Evolutionary conservation across 2,888 invertebrate species (phyloP).

Genomic region (Hylaea fasciaria): DNA sequence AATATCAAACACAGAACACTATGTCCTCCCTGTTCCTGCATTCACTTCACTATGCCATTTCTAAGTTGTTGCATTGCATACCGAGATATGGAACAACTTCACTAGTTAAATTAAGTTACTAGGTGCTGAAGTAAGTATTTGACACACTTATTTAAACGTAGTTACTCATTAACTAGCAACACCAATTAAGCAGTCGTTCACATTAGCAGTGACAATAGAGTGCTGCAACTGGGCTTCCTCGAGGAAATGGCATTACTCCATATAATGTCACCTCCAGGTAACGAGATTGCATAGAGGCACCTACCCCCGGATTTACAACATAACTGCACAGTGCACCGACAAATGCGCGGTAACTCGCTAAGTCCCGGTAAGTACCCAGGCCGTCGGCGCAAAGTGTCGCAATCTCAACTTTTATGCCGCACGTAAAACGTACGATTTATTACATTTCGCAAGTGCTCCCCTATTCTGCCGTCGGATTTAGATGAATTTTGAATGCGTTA

Average conservation of each 20-base stretch:
- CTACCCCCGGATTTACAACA: conserved; percentile 22
- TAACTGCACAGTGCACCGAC: conserved; percentile 7
- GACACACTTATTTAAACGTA: no score
- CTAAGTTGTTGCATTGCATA: no score
- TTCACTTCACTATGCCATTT: no score
- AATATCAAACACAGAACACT: no score
- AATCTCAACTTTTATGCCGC: conserved; percentile 42
- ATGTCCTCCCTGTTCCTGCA: no score
- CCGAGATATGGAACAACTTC: no score
- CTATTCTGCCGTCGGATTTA: conserved; percentile 32
- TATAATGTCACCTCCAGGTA: conserved; percentile 31
- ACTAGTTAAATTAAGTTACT: no score
- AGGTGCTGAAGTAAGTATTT: no score
- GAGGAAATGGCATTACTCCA: conserved; percentile 23
- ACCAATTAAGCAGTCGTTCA: no score
- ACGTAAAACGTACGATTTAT: conserved; percentile 45
- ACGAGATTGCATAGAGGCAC: conserved; percentile 26
- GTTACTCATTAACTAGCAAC: no score
- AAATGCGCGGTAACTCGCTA: conserved; percentile 4
- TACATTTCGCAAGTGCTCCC: conserved; percentile 37
- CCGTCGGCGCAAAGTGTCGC: conserved; percentile 33
- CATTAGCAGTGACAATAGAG: neutral
- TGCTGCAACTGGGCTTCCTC: conserved; percentile 19
- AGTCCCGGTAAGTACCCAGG: conserved; percentile 5
- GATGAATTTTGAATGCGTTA: conserved; percentile 37